Conservation (phyloP, 2,113 vertebrate genomes). For the Probosciger aterrimus region DNA sequence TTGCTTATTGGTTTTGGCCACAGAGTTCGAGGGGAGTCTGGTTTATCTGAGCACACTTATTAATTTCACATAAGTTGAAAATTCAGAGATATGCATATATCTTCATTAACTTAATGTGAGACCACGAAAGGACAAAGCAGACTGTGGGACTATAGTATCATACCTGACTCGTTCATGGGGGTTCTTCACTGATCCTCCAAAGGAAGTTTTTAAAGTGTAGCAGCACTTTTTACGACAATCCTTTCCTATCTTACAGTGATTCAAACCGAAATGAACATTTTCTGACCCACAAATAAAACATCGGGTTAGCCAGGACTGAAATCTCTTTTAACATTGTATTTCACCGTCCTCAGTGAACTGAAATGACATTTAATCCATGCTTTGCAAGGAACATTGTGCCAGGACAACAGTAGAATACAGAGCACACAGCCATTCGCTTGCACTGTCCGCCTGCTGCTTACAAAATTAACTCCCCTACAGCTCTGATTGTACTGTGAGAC, state of each 20-base stretch:
- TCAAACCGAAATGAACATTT: not conserved
- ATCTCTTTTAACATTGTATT: not conserved
- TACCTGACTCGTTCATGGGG: fast-evolving
- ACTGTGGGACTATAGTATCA: too few species aligned
- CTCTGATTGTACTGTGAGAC: not conserved
- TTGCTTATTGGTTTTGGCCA: not conserved
- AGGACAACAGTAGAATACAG: not conserved
- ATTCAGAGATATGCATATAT: not conserved
- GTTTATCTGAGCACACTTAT: not conserved
- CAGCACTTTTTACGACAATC: not conserved
- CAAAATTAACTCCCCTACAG: not conserved
- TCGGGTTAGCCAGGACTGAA: not conserved
- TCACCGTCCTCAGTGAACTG: not conserved
- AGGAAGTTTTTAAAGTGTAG: not conserved
- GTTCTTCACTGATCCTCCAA: not conserved
- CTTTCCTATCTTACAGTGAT: not conserved
- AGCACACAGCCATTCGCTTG: not conserved
- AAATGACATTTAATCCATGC: not conserved
- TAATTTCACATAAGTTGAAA: not conserved
- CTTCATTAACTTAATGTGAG: not conserved
- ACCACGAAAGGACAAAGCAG: not conserved
- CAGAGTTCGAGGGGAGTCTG: not conserved
- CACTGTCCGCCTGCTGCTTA: not conserved
- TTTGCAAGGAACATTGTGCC: not conserved
- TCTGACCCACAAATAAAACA: not conserved